phyloP scores from a whole-genome alignment of 2,797 vertebrate species.

The Sarcophilus harrisii region DNA sequence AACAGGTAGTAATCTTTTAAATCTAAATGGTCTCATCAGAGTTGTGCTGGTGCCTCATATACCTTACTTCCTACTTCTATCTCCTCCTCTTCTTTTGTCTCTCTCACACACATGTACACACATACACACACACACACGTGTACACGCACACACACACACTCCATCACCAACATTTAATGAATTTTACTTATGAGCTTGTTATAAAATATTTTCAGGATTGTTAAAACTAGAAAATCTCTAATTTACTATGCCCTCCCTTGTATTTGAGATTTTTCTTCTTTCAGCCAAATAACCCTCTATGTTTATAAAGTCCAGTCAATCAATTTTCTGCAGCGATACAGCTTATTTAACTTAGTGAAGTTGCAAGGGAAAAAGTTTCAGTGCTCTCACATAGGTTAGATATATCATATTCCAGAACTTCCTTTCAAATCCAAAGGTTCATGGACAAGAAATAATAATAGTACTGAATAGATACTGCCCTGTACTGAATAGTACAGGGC shows the following conservation, averaged over 20 bases:
- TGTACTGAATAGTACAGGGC: too few species aligned
- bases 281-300: background rate
- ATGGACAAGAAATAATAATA: background rate
- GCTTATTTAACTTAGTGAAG: background rate
- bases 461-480: background rate
- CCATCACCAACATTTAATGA: background rate
- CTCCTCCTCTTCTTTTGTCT: background rate
- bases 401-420: background rate
- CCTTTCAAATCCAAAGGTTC: background rate
- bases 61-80: background rate
- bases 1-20: background rate
- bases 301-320: background rate
- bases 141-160: background rate
- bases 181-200: background rate
- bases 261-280: background rate
- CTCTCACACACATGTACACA: background rate
- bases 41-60: background rate
- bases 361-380: background rate
- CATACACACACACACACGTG: background rate
- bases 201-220: background rate
- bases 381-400: background rate
- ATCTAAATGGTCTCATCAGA: background rate
- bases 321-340: background rate
- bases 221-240: background rate
- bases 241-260: background rate